phyloP scores from a whole-genome alignment of 64 coral and sea anemone species.

The Dendronephthya gigantea region DNA sequence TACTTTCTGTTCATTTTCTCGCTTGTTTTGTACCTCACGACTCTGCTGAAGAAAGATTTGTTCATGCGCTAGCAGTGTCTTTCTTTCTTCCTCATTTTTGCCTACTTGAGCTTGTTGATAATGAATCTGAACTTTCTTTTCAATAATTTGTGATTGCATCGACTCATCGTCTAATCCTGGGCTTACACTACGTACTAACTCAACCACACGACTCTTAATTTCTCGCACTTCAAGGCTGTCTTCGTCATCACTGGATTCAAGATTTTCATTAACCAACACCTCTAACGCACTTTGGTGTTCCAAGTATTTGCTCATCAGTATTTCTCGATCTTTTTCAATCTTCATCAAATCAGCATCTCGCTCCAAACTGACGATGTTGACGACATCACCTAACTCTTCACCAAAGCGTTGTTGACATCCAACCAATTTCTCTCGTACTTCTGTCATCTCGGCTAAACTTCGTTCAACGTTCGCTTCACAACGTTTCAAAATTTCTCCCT shows the following conservation, averaged over 20 bases:
- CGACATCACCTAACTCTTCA: background rate
- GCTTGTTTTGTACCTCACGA: background rate
- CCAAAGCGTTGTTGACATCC: background rate
- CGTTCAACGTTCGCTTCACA: conserved; percentile 39
- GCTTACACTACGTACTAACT: background rate
- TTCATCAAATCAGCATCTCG: background rate
- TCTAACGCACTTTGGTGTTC: background rate
- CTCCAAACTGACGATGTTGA: background rate
- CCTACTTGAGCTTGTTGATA: background rate
- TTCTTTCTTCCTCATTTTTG: background rate
- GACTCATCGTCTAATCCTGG: background rate
- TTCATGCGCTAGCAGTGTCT: background rate
- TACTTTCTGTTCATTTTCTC: background rate
- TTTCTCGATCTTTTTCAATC: background rate
- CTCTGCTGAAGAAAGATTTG: background rate
- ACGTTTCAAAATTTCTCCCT: conserved; percentile 42
- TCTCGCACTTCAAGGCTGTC: background rate
- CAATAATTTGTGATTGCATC: background rate
- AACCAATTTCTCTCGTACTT: background rate
- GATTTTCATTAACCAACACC: background rate
- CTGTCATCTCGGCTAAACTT: background rate
- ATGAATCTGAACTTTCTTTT: background rate
- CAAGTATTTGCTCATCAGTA: background rate
- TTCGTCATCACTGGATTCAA: background rate
- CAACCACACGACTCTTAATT: background rate